These are phyloP conservation scores for Orussus abietinus DNA, from an alignment of 1,140 invertebrate genomes.

Conservation along the genomic window DNA sequence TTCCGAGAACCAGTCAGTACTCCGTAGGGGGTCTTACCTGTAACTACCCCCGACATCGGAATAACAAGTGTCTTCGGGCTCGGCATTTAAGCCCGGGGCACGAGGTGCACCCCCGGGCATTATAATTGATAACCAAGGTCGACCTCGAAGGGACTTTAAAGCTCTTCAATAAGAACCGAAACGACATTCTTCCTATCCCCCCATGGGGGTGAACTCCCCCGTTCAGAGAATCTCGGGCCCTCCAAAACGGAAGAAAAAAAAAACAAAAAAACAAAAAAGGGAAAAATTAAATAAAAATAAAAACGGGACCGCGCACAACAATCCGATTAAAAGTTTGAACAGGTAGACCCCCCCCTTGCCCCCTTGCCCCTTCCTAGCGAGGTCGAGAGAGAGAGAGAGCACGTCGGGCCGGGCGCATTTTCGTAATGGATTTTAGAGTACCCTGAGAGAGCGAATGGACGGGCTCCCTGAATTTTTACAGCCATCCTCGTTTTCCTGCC, in stretches of 20 bases:
- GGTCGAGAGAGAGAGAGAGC: neutral
- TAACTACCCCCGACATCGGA: too few species aligned
- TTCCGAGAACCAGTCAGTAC: too few species aligned
- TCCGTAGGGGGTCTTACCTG: too few species aligned
- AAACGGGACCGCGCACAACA: neutral
- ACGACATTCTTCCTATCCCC: too few species aligned
- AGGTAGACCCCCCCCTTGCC: conserved; percentile 11
- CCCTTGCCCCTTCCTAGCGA: neutral
- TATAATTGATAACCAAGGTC: too few species aligned
- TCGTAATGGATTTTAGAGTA: conserved; percentile 48
- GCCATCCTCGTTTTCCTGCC: conserved; percentile 16
- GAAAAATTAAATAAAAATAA: conserved; percentile 21
- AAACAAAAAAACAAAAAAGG: conserved; percentile 18
- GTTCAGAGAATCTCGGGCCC: too few species aligned
- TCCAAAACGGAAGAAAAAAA: conserved; percentile 17
- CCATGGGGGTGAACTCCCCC: too few species aligned
- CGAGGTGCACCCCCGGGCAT: too few species aligned
- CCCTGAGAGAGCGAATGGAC: conserved; percentile 13
- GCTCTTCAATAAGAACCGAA: too few species aligned
- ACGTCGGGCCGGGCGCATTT: conserved; percentile 28
- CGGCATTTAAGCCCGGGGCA: too few species aligned
- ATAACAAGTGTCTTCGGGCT: too few species aligned
- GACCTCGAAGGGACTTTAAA: too few species aligned
- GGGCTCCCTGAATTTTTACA: conserved; percentile 28
- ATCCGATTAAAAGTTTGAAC: conserved; percentile 41